Evolutionary conservation across 2,888 invertebrate genomes (phyloP).

Genomic region (Temnothorax ravouxi): DNA sequence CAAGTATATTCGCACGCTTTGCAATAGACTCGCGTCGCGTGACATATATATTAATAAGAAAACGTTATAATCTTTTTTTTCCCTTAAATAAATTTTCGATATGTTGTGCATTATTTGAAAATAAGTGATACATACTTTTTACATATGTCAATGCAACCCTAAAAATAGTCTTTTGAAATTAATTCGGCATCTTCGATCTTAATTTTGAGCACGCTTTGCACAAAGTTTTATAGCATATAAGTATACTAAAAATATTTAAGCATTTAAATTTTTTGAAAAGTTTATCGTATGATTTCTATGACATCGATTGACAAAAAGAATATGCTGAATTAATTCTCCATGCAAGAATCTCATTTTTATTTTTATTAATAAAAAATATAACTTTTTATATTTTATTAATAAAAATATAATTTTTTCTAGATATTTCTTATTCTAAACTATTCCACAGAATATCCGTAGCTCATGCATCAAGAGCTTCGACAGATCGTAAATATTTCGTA

Average conservation of each 20-base stretch:
- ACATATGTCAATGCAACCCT: not conserved
- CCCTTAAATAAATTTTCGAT: not conserved
- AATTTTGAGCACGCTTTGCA: not conserved
- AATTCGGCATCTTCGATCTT: not conserved
- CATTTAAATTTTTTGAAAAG: not conserved
- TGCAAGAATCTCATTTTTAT: not conserved
- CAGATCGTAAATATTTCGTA: not conserved
- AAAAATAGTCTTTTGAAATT: not conserved
- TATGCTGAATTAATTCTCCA: not conserved
- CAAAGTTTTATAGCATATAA: not conserved
- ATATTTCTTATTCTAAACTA: not conserved
- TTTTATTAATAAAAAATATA: not conserved
- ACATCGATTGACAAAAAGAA: not conserved
- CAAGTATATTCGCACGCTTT: slow-evolving; percentile 11
- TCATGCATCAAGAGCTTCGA: not conserved
- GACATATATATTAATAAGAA: slow-evolving; percentile 1
- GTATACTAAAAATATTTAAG: not conserved
- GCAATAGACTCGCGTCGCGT: not conserved
- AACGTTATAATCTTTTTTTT: not conserved
- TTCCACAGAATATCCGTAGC: not conserved
- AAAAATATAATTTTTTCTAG: not conserved
- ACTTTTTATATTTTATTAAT: not conserved
- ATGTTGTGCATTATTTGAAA: no score
- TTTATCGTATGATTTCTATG: not conserved
- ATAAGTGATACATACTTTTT: not conserved